phyloP scores from a whole-genome alignment of 2,113 vertebrate genomes.

The Murina feae region DNA sequence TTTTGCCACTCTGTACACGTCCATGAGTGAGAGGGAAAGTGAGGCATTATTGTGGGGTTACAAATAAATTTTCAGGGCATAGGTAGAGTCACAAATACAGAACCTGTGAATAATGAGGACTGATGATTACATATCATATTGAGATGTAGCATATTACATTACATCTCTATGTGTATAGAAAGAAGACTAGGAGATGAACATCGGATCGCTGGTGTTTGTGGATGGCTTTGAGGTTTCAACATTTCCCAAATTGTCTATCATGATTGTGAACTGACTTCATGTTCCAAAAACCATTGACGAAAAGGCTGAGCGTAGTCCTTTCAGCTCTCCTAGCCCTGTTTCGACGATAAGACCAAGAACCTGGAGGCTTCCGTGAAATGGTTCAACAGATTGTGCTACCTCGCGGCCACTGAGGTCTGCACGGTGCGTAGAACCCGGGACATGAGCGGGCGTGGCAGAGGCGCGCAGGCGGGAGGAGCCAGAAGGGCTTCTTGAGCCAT shows the following conservation, averaged over 20 bases:
- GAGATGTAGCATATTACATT: not conserved
- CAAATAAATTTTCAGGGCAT: not conserved
- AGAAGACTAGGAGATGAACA: not conserved
- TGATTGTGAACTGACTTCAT: not conserved
- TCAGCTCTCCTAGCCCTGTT: constrained; percentile 84
- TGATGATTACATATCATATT: not conserved
- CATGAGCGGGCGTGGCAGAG: fast-evolving
- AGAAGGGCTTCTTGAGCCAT: not conserved
- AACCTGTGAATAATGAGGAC: not conserved
- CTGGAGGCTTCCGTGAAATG: constrained; percentile 94
- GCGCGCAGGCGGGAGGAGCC: too few relatives aligned
- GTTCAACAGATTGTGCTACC: constrained; percentile 94
- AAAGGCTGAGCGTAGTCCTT: not conserved
- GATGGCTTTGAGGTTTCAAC: not conserved
- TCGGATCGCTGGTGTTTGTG: not conserved
- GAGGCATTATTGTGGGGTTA: not conserved
- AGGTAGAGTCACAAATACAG: not conserved
- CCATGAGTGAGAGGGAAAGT: not conserved
- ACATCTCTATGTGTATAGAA: not conserved
- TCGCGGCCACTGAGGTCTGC: constrained; percentile 95
- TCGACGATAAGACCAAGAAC: constrained; percentile 88
- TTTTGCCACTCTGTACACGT: not conserved
- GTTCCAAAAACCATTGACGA: not conserved
- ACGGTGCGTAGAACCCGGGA: constrained; percentile 82
- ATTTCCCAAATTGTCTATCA: not conserved